Base-by-base conservation (phyloP, 1,140 invertebrate genomes). In the Brachionus asplanchnoidis region DNA sequence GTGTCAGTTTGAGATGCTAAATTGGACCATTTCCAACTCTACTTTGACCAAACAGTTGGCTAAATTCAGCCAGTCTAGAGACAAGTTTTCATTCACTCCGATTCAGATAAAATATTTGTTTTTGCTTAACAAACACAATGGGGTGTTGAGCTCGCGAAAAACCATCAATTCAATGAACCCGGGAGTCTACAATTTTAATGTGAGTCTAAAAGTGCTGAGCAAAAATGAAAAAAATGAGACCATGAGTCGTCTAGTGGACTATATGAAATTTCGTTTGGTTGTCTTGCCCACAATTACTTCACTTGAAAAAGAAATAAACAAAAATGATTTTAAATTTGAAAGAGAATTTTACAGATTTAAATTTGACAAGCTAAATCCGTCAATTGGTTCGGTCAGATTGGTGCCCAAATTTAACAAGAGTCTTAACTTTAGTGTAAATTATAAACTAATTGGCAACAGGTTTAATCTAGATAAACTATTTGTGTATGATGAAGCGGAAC, bases 271-370 rank as follows among this genome's bases (percentile, higher is more conserved):
- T 46, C 8, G 32, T 3, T 17, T 82, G 7, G 20, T 82, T 28
- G 26, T 82, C 4, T 40, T 82, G 20, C 79, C 79, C 2, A 40
- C 79, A 32, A 14, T 44, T 14, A 36, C 7, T 6, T 60, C 53
- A 4, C 79, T 82, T 65, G 26, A 40, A 20, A 20, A 40, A 2
- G 8, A 82, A 20, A 36, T 40, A 26, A 82, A 82, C 40, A 73
- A 73, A 42, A 73, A 73, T 42, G 68, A 82, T 12, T 82, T 32
- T 12, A 82, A 82, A 68, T 82, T 82, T 12, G 79, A 82, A 26
- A 42, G 40, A 65, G 79, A 82, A 26, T 60, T 82, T 68, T 82
- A 82, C 26, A 60, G 42, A 36, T 82, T 82, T 40, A 82, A 82
- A 60, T 68, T 68, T 60, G 42, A 68, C 32, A 68, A 65, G n/a